Conservation (phyloP, 2,888 invertebrate species). For the Chesias legatella region DNA sequence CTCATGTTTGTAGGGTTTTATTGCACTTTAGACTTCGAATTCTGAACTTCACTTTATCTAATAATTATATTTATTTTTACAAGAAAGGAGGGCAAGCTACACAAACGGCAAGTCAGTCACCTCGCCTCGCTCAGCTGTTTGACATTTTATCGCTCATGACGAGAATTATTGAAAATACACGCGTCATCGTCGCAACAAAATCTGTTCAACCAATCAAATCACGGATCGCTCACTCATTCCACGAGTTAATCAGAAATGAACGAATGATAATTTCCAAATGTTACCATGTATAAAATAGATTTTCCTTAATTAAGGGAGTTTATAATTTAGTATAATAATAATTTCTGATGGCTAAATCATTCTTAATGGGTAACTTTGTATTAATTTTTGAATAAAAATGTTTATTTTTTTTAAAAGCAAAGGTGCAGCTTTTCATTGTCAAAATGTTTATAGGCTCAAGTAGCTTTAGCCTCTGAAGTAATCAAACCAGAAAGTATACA, state of each 20-base stretch:
- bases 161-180: constrained; percentile 78
- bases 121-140: constrained; percentile 77
- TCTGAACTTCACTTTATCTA: constrained; percentile 49
- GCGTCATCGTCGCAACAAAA: constrained; percentile 62
- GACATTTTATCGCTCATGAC: constrained; percentile 71
- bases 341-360: no score
- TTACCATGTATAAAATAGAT: no score
- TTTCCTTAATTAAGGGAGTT: no score
- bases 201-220: constrained; percentile 17
- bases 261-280: neutral
- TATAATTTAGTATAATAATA: no score
- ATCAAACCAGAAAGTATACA: no score
- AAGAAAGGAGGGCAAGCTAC: constrained; percentile 65
- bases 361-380: no score
- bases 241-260: constrained; percentile 4
- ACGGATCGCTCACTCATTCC: neutral
- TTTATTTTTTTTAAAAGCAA: no score
- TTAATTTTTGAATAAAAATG: no score
- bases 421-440: no score
- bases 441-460: no score
- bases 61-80: constrained; percentile 52
- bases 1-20: constrained; percentile 81
- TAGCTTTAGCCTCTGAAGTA: no score
- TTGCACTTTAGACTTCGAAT: constrained; percentile 40
- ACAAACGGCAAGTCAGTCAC: constrained; percentile 77